Evolutionary conservation across 2,797 vertebrate genomes (phyloP).

Genomic region (Mus spretus): DNA sequence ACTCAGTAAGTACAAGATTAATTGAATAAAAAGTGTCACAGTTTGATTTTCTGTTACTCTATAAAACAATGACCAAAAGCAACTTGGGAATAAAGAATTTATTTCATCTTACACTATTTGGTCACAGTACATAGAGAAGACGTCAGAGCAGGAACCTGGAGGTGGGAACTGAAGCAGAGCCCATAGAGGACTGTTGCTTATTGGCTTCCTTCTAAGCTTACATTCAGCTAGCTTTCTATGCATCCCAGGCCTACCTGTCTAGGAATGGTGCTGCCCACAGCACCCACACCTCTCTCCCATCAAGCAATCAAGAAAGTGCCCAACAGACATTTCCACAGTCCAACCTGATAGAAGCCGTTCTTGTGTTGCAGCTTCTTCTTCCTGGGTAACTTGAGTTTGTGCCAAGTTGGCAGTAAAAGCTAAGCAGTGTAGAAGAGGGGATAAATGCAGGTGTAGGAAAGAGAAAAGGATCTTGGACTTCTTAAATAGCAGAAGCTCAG

Average conservation of each 20-base stretch:
- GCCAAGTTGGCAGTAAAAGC: not conserved
- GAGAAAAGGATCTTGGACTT: constrained; percentile 23
- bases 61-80: not conserved
- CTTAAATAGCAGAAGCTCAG: not conserved
- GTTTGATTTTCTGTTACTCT: not conserved
- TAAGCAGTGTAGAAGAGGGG: not conserved
- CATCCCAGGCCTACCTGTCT: not conserved
- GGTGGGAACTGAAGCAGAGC: not conserved
- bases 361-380: not conserved
- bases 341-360: not conserved
- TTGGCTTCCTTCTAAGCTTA: not conserved
- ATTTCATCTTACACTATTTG: not conserved
- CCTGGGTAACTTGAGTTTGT: not conserved
- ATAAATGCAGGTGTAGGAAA: not conserved
- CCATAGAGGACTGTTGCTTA: not conserved
- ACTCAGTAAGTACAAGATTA: constrained; percentile 19
- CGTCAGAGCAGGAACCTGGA: not conserved
- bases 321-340: not conserved
- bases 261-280: not conserved
- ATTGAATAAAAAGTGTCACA: not conserved
- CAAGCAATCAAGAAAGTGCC: not conserved
- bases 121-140: not conserved
- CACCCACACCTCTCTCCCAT: not conserved
- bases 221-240: not conserved
- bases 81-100: not conserved